Percentiles rank a stretch among this genome's conserved stretches.
These are phyloP conservation scores for Pitangus sulphuratus DNA, from an alignment of 2,797 vertebrate species.

Conservation along the genomic window DNA sequence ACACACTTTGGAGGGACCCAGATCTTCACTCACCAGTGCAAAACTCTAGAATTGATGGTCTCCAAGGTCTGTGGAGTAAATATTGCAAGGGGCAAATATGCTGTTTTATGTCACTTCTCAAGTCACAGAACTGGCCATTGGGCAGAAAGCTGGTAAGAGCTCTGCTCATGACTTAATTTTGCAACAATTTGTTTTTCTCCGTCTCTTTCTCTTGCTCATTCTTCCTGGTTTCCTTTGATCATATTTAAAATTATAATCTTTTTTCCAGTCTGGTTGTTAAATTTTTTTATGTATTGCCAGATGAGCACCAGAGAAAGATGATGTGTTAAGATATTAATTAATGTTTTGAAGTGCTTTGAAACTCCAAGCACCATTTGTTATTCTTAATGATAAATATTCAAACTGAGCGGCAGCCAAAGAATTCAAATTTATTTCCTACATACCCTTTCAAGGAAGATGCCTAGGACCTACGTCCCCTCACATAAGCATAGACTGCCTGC, in stretches of 20 bases:
- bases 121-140: neutral
- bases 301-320: constrained; percentile 31
- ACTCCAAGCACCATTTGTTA: constrained; percentile 3
- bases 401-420: neutral
- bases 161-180: neutral
- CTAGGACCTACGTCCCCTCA: neutral
- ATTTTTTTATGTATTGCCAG: constrained; percentile 20
- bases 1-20: neutral
- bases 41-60: neutral
- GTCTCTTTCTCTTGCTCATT: neutral
- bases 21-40: neutral
- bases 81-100: neutral
- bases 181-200: neutral
- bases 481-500: neutral
- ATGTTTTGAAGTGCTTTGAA: constrained; percentile 37
- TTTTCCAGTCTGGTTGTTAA: constrained; percentile 4
- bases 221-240: neutral
- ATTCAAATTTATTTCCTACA: neutral
- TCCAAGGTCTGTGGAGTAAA: neutral
- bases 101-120: neutral
- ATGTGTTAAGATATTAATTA: constrained; percentile 37
- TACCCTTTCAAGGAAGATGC: neutral
- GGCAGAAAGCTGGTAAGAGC: neutral
- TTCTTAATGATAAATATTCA: constrained; percentile 17
- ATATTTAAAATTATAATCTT: neutral